These are phyloP conservation scores for Bombyx mandarina DNA, from an alignment of 1,140 invertebrate genomes.

Conservation along the genomic window DNA sequence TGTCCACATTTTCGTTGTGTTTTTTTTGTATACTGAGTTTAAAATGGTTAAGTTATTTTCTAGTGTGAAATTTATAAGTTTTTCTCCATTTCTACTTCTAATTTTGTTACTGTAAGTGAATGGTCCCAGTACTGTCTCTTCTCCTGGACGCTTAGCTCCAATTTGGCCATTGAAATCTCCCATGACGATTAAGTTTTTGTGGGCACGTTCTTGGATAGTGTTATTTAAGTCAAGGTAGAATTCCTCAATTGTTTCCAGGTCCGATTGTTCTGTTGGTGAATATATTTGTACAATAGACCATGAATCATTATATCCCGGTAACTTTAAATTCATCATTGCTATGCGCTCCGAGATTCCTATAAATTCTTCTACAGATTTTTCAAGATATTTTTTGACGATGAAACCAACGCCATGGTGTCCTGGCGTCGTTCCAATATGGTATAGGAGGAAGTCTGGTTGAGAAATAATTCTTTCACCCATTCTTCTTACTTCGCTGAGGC, in stretches of 20 bases:
- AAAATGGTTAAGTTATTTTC: constrained; percentile 9
- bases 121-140: constrained; percentile 8
- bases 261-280: constrained; percentile 18
- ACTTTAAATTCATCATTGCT: constrained; percentile 19
- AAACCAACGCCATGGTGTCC: constrained; percentile 11
- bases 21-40: constrained; percentile 11
- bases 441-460: constrained; percentile 11
- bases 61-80: constrained; percentile 8
- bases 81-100: constrained; percentile 13
- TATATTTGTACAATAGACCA: constrained; percentile 21
- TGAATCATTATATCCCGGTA: constrained; percentile 14
- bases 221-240: constrained; percentile 14
- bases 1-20: constrained; percentile 10
- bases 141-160: constrained; percentile 7
- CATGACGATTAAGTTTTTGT: constrained; percentile 17
- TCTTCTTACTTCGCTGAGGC: constrained; percentile 1
- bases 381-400: constrained; percentile 14
- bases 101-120: constrained; percentile 7
- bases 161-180: constrained; percentile 18
- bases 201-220: constrained; percentile 11
- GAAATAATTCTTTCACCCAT: background rate
- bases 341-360: background rate
- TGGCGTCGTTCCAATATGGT: constrained; percentile 15
- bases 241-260: background rate
- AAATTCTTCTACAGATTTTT: background rate